phyloP scores from a whole-genome alignment of 2,888 invertebrate species.

The Cremastobaeus sp. region DNA sequence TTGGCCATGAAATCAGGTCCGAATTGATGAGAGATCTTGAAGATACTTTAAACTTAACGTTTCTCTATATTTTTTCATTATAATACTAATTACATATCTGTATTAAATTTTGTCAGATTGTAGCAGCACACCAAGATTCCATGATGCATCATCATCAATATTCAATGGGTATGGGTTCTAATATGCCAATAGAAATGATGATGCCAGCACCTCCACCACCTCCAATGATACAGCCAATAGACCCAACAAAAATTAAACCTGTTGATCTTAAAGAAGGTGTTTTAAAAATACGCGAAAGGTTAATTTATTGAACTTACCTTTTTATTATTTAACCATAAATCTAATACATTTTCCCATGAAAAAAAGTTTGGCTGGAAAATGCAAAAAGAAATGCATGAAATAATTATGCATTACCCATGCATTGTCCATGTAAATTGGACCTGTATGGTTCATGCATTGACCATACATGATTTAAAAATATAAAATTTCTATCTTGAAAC shows the following conservation, averaged over 20 bases:
- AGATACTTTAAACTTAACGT: no score
- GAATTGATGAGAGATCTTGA: no score
- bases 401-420: no score
- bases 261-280: conserved; percentile 80
- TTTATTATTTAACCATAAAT: no score
- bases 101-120: no score
- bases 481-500: no score
- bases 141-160: conserved; percentile 78
- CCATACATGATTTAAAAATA: background rate
- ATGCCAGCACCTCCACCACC: conserved; percentile 77
- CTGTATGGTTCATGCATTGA: background rate
- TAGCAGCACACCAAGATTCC: conserved; percentile 79
- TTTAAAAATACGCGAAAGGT: conserved; percentile 79
- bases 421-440: no score
- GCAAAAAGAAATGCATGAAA: no score
- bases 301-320: conserved; percentile 5
- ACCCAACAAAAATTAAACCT: conserved; percentile 75
- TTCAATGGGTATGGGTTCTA: conserved; percentile 69
- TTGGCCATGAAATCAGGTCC: no score
- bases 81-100: no score
- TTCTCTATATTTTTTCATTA: no score
- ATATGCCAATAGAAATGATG: conserved; percentile 72
- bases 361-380: no score
- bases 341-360: background rate
- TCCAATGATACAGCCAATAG: conserved; percentile 74